A percentile compares a stretch with the other conserved stretches of the same genome.
These are phyloP conservation scores for Eupleurogrammus muticus DNA, from an alignment of 2,797 vertebrate species.

Conservation along the genomic window DNA sequence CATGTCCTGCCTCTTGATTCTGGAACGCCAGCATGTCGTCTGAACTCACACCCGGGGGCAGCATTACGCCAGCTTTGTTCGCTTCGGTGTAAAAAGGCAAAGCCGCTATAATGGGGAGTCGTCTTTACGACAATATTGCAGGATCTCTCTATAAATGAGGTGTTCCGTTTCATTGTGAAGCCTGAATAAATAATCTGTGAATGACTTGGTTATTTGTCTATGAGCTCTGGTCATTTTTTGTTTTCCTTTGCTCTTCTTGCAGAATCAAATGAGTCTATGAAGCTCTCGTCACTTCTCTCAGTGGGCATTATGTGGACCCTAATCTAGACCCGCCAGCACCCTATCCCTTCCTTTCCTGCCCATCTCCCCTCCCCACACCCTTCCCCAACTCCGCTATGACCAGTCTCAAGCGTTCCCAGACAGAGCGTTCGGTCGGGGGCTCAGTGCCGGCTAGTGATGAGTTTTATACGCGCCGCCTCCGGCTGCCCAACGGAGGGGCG, in stretches of 20 bases:
- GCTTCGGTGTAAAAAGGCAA: no score
- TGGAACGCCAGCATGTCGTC: no score
- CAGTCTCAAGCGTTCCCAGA: conserved; percentile 98
- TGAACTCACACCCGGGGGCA: no score
- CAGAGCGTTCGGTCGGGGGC: conserved; percentile 94
- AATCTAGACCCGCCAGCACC: conserved; percentile 75
- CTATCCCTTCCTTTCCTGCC: conserved; percentile 61
- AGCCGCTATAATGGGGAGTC: no score
- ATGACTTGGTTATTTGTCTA: neutral
- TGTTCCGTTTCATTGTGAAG: neutral
- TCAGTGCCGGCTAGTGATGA: conserved; percentile 94
- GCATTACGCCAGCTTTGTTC: no score
- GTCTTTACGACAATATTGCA: no score
- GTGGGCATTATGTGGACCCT: conserved; percentile 73
- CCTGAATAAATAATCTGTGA: neutral
- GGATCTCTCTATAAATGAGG: no score
- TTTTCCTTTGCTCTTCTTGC: conserved; percentile 36
- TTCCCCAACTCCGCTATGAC: conserved; percentile 88
- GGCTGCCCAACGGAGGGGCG: conserved; percentile 95
- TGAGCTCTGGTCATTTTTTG: neutral
- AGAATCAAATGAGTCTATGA: conserved; percentile 70
- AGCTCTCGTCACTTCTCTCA: conserved; percentile 54
- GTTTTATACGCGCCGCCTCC: conserved; percentile 96
- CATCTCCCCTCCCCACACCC: conserved; percentile 66
- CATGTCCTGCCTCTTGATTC: no score